These are phyloP conservation scores for Luffia ferchaultella DNA, from an alignment of 2,888 invertebrate genomes.

Conservation along the genomic window DNA sequence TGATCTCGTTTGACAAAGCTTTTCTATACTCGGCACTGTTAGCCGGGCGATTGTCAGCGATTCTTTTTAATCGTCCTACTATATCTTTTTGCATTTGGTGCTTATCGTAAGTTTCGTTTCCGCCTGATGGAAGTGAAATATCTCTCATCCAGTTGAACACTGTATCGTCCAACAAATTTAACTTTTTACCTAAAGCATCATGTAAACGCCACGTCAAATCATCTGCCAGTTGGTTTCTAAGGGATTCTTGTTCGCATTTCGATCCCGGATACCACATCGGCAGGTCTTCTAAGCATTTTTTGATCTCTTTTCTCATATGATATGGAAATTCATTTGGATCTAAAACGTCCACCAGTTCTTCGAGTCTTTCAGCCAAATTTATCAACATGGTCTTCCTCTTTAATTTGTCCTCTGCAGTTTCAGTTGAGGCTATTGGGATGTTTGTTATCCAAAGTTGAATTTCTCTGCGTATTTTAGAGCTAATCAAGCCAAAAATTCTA, in stretches of 20 bases:
- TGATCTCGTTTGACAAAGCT: not conserved
- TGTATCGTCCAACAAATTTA: not conserved
- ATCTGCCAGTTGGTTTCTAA: not conserved
- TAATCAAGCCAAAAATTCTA: not conserved
- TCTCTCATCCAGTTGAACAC: not conserved
- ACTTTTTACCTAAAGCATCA: not conserved
- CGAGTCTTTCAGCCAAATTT: not conserved
- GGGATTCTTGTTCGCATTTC: not conserved
- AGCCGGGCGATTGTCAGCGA: not conserved
- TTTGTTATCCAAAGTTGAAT: not conserved
- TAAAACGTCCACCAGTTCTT: not conserved
- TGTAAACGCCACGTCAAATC: not conserved
- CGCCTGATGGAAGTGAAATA: not conserved
- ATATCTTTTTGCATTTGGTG: not conserved
- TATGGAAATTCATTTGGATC: not conserved
- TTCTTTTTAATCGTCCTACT: not conserved
- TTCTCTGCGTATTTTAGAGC: not conserved
- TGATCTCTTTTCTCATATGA: not conserved
- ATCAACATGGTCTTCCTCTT: not conserved
- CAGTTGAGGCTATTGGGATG: not conserved
- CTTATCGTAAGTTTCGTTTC: not conserved
- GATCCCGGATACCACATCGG: not conserved
- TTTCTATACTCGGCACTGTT: not conserved
- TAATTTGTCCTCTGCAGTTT: not conserved
- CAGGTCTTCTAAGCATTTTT: not conserved